Percentiles rank a stretch among this genome's conserved stretches.
Conservation (phyloP, 2,888 invertebrate species). For the Bellardia bayeri region DNA sequence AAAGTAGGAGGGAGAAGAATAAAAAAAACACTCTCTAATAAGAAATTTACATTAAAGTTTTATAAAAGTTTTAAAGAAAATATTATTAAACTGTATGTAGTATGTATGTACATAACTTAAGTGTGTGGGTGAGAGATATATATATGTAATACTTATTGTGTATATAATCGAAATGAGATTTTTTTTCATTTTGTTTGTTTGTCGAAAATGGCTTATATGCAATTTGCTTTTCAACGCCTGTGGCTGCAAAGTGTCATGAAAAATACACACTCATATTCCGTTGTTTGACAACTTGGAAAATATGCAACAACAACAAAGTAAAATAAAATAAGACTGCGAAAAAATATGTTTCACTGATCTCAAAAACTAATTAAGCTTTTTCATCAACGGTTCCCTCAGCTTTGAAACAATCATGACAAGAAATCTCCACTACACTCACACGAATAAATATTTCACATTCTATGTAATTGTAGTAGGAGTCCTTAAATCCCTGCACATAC, state of each 20-base stretch:
- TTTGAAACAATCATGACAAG: constrained; percentile 19
- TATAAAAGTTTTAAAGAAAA: constrained; percentile 51
- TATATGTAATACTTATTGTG: background rate
- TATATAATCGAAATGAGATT: constrained; percentile 17
- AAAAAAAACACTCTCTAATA: background rate
- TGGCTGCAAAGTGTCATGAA: constrained; percentile 61
- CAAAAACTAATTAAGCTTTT: constrained; percentile 83
- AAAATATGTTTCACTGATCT: constrained; percentile 80
- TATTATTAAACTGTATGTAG: background rate
- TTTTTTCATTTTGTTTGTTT: constrained; percentile 37
- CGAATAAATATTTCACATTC: background rate
- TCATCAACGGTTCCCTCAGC: constrained; percentile 67
- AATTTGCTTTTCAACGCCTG: constrained; percentile 69
- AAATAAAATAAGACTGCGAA: constrained; percentile 9
- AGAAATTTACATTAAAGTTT: constrained; percentile 48
- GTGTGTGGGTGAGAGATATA: background rate
- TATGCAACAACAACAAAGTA: constrained; percentile 15
- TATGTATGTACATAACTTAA: background rate
- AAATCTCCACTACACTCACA: constrained; percentile 15
- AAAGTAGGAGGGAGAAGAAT: constrained; percentile 6
- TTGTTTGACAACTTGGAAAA: constrained; percentile 53
- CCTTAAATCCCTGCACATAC: constrained; percentile 16
- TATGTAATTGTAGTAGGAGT: constrained; percentile 54
- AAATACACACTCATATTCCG: constrained; percentile 50
- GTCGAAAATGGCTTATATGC: constrained; percentile 29